These are phyloP conservation scores for Neodon shergylaensis DNA, from an alignment of 2,113 vertebrate species.

Conservation along the genomic window DNA sequence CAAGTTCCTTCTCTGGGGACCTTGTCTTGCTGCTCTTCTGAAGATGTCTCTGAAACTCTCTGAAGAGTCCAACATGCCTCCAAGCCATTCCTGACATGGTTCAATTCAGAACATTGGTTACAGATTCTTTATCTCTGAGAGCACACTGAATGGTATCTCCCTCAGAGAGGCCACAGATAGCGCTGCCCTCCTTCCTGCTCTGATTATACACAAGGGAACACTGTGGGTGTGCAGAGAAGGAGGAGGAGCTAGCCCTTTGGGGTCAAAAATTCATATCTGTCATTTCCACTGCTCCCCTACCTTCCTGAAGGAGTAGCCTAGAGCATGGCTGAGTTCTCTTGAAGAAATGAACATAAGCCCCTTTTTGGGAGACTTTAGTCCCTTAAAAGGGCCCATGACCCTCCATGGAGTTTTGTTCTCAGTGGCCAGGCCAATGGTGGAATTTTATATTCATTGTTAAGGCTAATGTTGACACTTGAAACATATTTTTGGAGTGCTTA, in stretches of 20 bases:
- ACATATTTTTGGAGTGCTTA: background rate
- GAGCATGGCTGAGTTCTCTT: background rate
- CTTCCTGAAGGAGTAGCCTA: background rate
- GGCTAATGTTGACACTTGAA: constrained; percentile 17
- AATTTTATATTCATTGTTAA: constrained; percentile 11
- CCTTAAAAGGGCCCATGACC: background rate
- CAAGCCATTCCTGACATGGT: background rate
- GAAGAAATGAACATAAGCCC: background rate
- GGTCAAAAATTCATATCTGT: background rate
- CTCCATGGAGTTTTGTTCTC: background rate
- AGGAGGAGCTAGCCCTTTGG: background rate
- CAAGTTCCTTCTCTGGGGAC: background rate
- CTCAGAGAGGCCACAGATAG: background rate
- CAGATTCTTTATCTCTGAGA: background rate
- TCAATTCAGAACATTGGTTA: background rate
- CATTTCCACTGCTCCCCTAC: background rate
- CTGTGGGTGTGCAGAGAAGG: too few species aligned
- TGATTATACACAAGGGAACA: background rate
- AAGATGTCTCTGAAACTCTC: background rate
- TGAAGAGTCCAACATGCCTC: background rate
- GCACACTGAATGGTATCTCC: background rate
- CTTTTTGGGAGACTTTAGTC: background rate
- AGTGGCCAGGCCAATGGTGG: background rate
- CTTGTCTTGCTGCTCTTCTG: background rate
- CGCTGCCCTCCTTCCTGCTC: background rate